Conservation (phyloP, 2,888 invertebrate species). For the Epistrophella euchroma region DNA sequence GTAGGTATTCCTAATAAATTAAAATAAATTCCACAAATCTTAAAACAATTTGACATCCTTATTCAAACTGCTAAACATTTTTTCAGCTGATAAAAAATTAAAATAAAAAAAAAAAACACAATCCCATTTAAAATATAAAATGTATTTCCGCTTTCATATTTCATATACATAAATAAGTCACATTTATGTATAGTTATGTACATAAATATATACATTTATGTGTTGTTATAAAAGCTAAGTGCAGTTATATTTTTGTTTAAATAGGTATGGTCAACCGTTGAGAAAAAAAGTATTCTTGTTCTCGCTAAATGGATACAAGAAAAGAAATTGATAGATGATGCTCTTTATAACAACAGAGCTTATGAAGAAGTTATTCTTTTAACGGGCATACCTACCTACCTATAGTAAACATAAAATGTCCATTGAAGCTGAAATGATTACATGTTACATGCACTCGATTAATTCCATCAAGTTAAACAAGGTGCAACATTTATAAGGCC, state of each 20-base stretch:
- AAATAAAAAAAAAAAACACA: conserved; percentile 7
- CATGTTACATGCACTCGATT: conserved; percentile 61
- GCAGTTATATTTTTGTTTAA: neutral
- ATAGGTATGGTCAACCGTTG: neutral
- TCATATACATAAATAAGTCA: neutral
- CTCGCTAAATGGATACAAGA: conserved; percentile 11
- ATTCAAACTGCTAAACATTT: conserved; percentile 33
- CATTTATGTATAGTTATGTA: too few species aligned
- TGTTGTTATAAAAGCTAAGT: conserved; percentile 51
- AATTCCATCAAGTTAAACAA: conserved; percentile 56
- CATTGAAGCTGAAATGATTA: conserved; percentile 55
- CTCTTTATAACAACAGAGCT: conserved; percentile 2
- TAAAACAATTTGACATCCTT: conserved; percentile 6
- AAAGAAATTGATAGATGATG: neutral
- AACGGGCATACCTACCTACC: neutral
- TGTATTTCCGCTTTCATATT: conserved; percentile 1
- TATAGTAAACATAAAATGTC: conserved; percentile 11
- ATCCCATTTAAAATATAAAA: conserved; percentile 32
- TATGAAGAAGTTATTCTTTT: conserved; percentile 33
- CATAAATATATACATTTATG: neutral
- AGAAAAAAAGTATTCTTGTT: neutral
- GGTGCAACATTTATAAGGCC: conserved; percentile 55
- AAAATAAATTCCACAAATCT: neutral
- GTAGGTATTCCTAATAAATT: too few species aligned
- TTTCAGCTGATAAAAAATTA: conserved; percentile 4